These are phyloP conservation scores for Colossoma macropomum DNA, from an alignment of 2,113 vertebrate species.

Conservation along the genomic window DNA sequence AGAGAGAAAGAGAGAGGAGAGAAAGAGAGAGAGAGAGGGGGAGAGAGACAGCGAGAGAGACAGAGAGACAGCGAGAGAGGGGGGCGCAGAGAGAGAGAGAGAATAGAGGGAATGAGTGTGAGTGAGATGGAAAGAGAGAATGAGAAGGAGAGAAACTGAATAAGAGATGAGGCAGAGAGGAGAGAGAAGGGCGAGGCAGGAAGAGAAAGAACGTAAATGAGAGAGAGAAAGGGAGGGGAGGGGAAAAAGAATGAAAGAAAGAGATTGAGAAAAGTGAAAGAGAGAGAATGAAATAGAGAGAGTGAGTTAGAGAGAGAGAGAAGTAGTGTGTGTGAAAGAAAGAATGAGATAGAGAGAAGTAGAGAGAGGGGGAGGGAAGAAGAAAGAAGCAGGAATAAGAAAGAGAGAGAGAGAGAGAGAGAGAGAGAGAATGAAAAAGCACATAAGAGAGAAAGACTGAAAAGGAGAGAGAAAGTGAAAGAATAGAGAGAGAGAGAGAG, in stretches of 20 bases:
- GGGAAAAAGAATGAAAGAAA: no score
- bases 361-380: no score
- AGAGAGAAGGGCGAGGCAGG: no score
- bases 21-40: conserved; percentile 18
- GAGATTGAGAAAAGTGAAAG: no score
- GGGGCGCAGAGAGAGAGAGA: conserved; percentile 20
- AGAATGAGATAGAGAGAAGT: no score
- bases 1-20: conserved; percentile 2
- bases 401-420: conserved; percentile 38
- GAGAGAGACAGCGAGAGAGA: conserved; percentile 39
- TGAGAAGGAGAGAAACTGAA: background rate
- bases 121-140: background rate
- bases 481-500: background rate
- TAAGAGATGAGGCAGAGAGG: conserved; percentile 26
- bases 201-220: no score
- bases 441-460: background rate
- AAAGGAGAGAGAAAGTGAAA: background rate
- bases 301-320: no score
- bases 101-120: background rate
- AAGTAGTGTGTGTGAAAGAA: no score
- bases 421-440: background rate
- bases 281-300: no score
- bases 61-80: background rate
- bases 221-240: background rate
- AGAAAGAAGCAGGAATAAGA: no score